Base-by-base conservation (phyloP, 92 coral and sea anemone genomes). In the Desmophyllum pertusum region DNA sequence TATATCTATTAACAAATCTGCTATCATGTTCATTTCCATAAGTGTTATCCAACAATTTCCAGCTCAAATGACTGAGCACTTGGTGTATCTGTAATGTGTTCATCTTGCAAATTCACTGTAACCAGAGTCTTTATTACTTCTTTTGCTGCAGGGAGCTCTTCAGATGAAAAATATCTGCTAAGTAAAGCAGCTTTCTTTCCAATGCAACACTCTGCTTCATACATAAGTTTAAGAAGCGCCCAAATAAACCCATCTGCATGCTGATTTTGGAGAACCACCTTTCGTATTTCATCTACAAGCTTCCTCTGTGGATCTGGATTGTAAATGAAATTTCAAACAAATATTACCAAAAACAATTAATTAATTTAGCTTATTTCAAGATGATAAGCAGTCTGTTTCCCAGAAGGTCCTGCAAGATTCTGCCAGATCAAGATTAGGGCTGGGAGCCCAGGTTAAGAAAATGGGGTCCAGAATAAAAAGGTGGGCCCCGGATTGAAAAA, bases 171-270 rank as follows among this genome's bases (percentile, higher is more conserved):
- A 52, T 77, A 88, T 46, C 68, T 89, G 67, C 78, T 67, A 13
- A 88, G 79, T 37, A 84, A 55, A 59, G 84, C 74, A 10, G 79
- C 48, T 76, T 85, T 88, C 51, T 86, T 80, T 13, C 81, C 81
- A 70, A 77, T 76, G 70, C 91, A 88, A 29, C 75, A 70, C 39
- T 88, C 91, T 36, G 87, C 89, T 37, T 77, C 87, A 41, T 86
- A 76, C n/a, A 88, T 36, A 18, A 88, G 89, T 31, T 88, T 88
- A 23, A 88, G 91, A 18, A 88, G 80, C 21, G 84, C 66, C 91
- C 91, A 88, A 48, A 78, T 79, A 71, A 40, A 88, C 3, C 85
- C 74, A 70, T 84, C 91, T 18, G 85, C 79, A 50, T 36, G 87
- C 19, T 84, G 78, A 31, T 75, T 74, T 0, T 33, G 73, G 38